Percentiles rank a stretch among this genome's conserved stretches.
Evolutionary conservation across 1,140 invertebrate species (phyloP).

Genomic region (Choristoneura fumiferana): DNA sequence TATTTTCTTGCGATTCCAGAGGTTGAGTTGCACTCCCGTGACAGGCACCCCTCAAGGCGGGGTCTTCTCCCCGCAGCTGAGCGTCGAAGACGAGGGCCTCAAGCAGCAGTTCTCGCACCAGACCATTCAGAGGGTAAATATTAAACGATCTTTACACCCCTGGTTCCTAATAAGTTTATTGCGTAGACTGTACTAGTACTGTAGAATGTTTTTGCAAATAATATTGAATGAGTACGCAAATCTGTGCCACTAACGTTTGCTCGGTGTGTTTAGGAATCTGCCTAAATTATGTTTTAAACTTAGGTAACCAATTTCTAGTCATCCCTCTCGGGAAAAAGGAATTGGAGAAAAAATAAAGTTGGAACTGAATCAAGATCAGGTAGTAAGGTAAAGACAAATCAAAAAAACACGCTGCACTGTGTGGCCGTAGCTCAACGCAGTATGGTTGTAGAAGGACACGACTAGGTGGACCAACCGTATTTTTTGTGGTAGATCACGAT

Average conservation of each 20-base stretch:
- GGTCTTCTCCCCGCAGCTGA: constrained; percentile 63
- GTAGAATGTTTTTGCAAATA: constrained; percentile 6
- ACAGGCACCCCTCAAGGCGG: constrained; percentile 65
- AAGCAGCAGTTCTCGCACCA: constrained; percentile 72
- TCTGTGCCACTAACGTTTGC: constrained; percentile 9
- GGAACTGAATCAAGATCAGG: constrained; percentile 72
- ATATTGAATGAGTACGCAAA: not conserved
- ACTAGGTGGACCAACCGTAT: not conserved
- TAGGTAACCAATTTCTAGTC: constrained; percentile 69
- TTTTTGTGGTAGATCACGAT: not conserved
- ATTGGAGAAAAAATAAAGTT: constrained; percentile 74
- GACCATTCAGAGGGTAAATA: constrained; percentile 72
- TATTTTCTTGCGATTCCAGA: constrained; percentile 35
- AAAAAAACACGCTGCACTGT: constrained; percentile 51
- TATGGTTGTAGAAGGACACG: constrained; percentile 23
- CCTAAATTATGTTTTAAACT: constrained; percentile 50
- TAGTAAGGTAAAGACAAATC: constrained; percentile 65
- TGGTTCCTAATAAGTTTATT: constrained; percentile 21
- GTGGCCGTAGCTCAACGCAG: constrained; percentile 49
- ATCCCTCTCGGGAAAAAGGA: constrained; percentile 67
- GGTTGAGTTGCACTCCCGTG: constrained; percentile 57
- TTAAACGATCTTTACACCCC: not conserved
- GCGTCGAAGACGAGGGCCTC: constrained; percentile 67
- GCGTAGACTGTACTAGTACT: not conserved
- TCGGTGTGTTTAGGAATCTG: constrained; percentile 14